Evolutionary conservation across 1,140 invertebrate genomes (phyloP).

Genomic region (Panulirus ornatus): DNA sequence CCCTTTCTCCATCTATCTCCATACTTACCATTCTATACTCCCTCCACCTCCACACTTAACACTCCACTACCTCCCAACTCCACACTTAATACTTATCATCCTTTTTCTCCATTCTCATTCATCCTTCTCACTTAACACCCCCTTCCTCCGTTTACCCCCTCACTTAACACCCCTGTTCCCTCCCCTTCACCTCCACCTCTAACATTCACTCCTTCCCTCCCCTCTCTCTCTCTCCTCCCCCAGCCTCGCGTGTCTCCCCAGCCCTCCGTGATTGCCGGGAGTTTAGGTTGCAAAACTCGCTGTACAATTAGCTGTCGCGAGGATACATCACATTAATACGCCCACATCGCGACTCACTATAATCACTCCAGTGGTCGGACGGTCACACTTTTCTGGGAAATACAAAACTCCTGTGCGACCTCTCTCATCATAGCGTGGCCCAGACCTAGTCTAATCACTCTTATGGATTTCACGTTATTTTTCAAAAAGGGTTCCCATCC

Average conservation of each 20-base stretch:
- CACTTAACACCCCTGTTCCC: neutral
- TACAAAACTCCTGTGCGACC: too few relatives aligned
- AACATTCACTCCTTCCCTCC: neutral
- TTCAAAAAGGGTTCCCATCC: too few relatives aligned
- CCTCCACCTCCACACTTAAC: neutral
- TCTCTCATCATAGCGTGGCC: too few relatives aligned
- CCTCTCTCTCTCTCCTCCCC: neutral
- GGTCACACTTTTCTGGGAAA: neutral
- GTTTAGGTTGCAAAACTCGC: constrained; percentile 14
- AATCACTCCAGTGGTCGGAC: neutral
- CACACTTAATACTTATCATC: neutral
- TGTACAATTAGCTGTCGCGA: constrained; percentile 10
- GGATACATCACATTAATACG: constrained; percentile 29
- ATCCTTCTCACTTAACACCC: neutral
- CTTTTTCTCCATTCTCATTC: neutral
- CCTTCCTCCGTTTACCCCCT: too few relatives aligned
- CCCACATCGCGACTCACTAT: neutral
- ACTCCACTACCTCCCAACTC: neutral
- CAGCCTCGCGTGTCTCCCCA: neutral
- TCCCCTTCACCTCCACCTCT: neutral
- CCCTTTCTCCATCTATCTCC: neutral
- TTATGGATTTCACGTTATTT: too few relatives aligned
- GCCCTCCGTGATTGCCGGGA: constrained; percentile 6
- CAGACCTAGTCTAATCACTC: too few relatives aligned
- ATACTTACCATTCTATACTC: neutral